A percentile compares a stretch with the other conserved stretches of the same genome.
Conservation (phyloP, 2,797 vertebrate genomes). For the Silurus aristotelis region DNA sequence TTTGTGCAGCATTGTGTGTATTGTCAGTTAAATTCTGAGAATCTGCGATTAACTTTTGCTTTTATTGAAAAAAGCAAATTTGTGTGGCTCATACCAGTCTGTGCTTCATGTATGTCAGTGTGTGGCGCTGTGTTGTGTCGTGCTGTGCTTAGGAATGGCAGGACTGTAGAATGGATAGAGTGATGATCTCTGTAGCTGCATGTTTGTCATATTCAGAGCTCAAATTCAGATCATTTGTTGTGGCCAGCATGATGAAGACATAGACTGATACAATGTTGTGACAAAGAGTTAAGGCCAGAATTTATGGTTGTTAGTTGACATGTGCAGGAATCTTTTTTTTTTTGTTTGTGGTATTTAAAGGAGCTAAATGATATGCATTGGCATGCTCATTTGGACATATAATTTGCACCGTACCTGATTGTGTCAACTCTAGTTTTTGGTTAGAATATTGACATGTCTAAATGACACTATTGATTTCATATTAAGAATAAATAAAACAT, state of each 20-base stretch:
- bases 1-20: slow-evolving; percentile 14
- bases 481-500: neutral
- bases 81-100: neutral
- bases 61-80: neutral
- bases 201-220: slow-evolving; percentile 33
- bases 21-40: slow-evolving; percentile 3
- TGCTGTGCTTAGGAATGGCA: slow-evolving; percentile 24
- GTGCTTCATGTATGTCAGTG: slow-evolving; percentile 10
- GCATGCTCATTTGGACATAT: neutral
- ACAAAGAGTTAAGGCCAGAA: slow-evolving; percentile 5
- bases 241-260: slow-evolving; percentile 21
- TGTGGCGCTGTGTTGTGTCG: slow-evolving; percentile 11
- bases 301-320: neutral
- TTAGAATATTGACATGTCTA: neutral
- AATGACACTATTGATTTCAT: neutral
- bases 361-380: slow-evolving; percentile 9
- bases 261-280: slow-evolving; percentile 4
- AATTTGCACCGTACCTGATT: neutral
- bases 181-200: slow-evolving; percentile 38
- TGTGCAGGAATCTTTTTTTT: neutral
- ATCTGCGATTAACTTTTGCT: slow-evolving; percentile 17
- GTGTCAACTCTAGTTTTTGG: neutral
- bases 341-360: slow-evolving; percentile 21
- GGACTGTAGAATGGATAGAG: slow-evolving; percentile 23
- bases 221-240: slow-evolving; percentile 2